These are phyloP conservation scores for Tapirus indicus DNA, from an alignment of 2,797 vertebrate genomes.

Conservation along the genomic window DNA sequence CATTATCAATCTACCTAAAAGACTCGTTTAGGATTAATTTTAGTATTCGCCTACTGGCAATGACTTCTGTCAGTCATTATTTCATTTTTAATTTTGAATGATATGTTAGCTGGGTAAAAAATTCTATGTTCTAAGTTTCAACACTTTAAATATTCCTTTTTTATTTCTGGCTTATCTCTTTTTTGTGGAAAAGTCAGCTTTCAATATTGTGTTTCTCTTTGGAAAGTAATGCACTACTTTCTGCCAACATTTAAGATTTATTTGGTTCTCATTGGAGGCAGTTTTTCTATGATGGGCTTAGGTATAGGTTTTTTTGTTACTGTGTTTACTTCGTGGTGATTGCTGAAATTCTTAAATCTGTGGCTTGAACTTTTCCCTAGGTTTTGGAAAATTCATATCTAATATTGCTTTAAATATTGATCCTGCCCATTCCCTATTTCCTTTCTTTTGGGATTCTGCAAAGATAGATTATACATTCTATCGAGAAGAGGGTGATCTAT, in stretches of 20 bases:
- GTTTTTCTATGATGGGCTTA: background rate
- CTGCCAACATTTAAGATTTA: background rate
- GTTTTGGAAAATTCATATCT: background rate
- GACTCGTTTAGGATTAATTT: background rate
- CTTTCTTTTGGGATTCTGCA: background rate
- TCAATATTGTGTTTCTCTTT: background rate
- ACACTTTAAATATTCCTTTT: background rate
- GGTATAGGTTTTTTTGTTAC: background rate
- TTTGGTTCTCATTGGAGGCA: background rate
- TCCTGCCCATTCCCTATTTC: background rate
- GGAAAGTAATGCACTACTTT: background rate
- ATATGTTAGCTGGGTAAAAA: background rate
- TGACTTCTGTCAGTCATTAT: background rate
- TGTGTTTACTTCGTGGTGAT: background rate
- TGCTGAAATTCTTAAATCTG: background rate
- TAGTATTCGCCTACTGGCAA: background rate
- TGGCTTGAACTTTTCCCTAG: background rate
- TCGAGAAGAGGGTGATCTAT: background rate
- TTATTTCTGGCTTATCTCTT: background rate
- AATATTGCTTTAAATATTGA: background rate
- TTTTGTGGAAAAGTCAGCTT: background rate
- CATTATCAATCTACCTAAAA: background rate
- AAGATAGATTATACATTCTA: background rate
- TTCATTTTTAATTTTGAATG: slow-evolving; percentile 6
- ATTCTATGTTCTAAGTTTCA: background rate